These are phyloP conservation scores for Cistogaster globosa DNA, from an alignment of 2,888 invertebrate genomes.

Conservation along the genomic window DNA sequence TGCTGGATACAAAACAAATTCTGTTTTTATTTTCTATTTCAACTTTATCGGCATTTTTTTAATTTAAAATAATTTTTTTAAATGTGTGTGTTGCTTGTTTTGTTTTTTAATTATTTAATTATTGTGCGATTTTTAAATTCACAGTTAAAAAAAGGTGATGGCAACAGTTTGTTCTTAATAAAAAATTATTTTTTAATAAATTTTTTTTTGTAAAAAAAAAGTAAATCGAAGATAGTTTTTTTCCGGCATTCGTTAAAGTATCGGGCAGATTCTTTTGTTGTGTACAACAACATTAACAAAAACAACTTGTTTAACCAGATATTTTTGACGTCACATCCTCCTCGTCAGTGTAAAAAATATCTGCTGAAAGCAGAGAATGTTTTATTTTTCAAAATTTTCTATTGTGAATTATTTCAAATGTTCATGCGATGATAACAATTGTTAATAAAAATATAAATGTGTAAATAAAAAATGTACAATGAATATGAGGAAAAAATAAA, in stretches of 20 bases:
- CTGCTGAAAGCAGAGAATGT: slow-evolving; percentile 23
- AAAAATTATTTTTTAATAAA: background rate
- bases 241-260: slow-evolving; percentile 25
- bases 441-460: slow-evolving; percentile 1
- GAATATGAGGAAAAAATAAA: background rate
- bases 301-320: slow-evolving; percentile 68
- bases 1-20: slow-evolving; percentile 16
- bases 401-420: slow-evolving; percentile 57
- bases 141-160: slow-evolving; percentile 10
- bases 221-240: slow-evolving; percentile 7
- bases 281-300: slow-evolving; percentile 3
- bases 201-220: background rate
- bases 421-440: slow-evolving; percentile 2
- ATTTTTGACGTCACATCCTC: slow-evolving; percentile 68
- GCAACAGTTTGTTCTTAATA: slow-evolving; percentile 13
- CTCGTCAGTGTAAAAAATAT: slow-evolving; percentile 47
- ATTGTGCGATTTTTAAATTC: slow-evolving; percentile 29
- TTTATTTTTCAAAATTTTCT: slow-evolving; percentile 8
- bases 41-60: slow-evolving; percentile 53
- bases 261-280: slow-evolving; percentile 14
- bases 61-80: slow-evolving; percentile 24
- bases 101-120: slow-evolving; percentile 1
- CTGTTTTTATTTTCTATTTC: slow-evolving; percentile 32
- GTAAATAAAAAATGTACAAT: background rate
- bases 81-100: slow-evolving; percentile 4